Conservation (phyloP, 1,140 invertebrate genomes). For the Asobara japonica region DNA sequence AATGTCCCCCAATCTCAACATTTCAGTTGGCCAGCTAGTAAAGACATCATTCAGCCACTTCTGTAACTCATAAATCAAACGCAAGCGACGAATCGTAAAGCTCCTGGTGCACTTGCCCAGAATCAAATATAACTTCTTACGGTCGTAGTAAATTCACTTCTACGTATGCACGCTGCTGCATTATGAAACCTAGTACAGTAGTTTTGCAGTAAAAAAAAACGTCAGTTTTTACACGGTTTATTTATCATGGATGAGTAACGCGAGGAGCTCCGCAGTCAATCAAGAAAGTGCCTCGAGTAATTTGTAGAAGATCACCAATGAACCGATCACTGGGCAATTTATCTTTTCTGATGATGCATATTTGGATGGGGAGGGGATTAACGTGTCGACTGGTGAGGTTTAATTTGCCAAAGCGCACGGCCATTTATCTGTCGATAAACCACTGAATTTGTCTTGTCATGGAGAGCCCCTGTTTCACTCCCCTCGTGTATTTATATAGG, state of each 20-base stretch:
- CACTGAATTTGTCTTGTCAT: slow-evolving; percentile 15
- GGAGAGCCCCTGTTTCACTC: background rate
- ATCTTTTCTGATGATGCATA: background rate
- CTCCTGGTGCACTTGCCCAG: background rate
- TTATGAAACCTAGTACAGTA: background rate
- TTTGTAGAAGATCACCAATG: background rate
- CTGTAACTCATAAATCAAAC: background rate
- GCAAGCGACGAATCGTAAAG: slow-evolving; percentile 9
- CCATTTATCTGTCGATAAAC: slow-evolving; percentile 8
- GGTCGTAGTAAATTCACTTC: background rate
- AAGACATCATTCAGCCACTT: background rate
- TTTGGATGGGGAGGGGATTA: background rate
- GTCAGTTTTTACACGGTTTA: background rate
- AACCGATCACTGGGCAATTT: background rate
- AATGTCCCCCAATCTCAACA: background rate
- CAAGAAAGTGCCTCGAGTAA: background rate
- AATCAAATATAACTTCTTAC: slow-evolving; percentile 10
- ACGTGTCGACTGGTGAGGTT: slow-evolving; percentile 2
- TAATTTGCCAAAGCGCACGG: background rate
- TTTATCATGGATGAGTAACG: background rate
- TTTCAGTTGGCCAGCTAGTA: background rate
- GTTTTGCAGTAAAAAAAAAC: background rate
- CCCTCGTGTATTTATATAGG: background rate
- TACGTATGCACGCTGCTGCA: background rate
- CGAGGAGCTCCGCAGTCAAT: background rate